Evolutionary conservation across 2,113 vertebrate genomes (phyloP).

Genomic region (Zapornia atra): DNA sequence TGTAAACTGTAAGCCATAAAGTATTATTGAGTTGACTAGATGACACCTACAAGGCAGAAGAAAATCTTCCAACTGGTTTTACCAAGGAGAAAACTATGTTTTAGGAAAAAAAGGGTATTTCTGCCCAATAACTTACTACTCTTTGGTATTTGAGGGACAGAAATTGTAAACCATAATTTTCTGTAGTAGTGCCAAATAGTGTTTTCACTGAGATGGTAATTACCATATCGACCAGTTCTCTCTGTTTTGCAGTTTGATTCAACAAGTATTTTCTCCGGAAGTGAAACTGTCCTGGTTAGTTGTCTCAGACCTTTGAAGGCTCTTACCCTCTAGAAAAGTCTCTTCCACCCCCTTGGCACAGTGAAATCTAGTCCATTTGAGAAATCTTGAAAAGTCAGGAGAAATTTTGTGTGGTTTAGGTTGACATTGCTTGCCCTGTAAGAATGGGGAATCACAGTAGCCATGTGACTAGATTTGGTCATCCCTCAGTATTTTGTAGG

Average conservation of each 20-base stretch:
- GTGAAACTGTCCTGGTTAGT: neutral
- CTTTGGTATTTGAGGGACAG: neutral
- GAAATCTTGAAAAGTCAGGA: neutral
- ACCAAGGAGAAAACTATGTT: neutral
- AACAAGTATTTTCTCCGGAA: neutral
- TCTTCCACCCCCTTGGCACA: neutral
- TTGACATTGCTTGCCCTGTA: neutral
- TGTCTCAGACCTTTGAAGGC: neutral
- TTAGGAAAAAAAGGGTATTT: neutral
- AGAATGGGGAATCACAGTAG: neutral
- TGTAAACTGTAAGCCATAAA: neutral
- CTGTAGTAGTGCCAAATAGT: neutral
- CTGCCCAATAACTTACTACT: neutral
- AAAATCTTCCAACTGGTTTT: neutral
- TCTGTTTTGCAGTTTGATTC: neutral
- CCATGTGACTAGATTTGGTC: neutral
- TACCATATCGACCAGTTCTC: neutral
- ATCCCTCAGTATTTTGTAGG: neutral
- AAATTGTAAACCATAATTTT: neutral
- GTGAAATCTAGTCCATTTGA: neutral
- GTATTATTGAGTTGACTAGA: neutral
- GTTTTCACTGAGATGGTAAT: neutral
- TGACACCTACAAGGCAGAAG: neutral
- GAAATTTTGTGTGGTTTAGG: neutral
- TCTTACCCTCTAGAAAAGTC: neutral